Evolutionary conservation across 2,888 invertebrate genomes (phyloP), one percentile per base, ranked within the genome.

Genomic region (Oxyteleia sp.): DNA sequence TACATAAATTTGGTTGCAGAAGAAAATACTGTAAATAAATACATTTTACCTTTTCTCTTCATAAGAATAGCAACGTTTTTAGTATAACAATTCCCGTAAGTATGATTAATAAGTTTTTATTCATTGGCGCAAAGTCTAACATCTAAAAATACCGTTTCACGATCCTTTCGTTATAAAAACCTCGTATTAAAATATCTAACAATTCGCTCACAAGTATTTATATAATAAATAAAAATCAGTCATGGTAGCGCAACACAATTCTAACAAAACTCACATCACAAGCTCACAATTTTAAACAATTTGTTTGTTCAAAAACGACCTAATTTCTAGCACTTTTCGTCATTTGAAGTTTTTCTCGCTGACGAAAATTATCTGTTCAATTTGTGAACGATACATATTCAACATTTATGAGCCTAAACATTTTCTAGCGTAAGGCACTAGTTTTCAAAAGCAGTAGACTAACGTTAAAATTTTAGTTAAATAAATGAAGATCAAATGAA

Each of bases 71-170:
- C 5, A 5, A 23, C 2, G 2, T 23, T 23, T 23, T 5, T 23
- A 4, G 23, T 23, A 32, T 32, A 32, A 3, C 1, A 1, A 7
- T 32, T 32, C 8, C 32, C 8, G 32, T 32, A 41, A 41, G 41
- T 41, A 41, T 5, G 10, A 41, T 41, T 15, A n/a, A 35, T 35
- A 13, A 13, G 10, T 32, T 2, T 41, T n/a, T 41, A 41, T 41
- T 41, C n/a, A n/a, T 41, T 13, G n/a, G n/a, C 41, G 41, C 41
- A 41, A 41, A 41, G 2, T 41, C 41, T 41, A 41, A 41, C 41
- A 13, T 41, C 41, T 45, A 59, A 53, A 51, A 68, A 68, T 68
- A 68, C 68, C 43, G 41, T 68, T 68, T 68, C 41, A 41, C 11
- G 20, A 29, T 49, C 35, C 2, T 38, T 35, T 35, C 15, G 18